A percentile compares a stretch with the other conserved stretches of the same genome.
Conservation (phyloP, 2,797 vertebrate genomes). For the Parambassis ranga region DNA sequence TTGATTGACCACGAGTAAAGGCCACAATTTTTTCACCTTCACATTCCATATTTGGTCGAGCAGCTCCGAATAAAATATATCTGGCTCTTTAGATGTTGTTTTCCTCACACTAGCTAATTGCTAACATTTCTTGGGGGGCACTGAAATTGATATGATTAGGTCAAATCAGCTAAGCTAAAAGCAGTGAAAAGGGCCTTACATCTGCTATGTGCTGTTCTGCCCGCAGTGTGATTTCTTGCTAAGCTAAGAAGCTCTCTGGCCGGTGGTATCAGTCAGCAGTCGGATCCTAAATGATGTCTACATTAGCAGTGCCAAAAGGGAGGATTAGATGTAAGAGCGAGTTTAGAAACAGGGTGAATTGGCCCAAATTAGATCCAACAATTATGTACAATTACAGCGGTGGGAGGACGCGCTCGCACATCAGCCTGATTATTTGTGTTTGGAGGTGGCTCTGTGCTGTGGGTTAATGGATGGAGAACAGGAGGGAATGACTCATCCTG, state of each 20-base stretch:
- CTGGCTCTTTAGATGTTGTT: too few species aligned
- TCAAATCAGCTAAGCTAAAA: too few species aligned
- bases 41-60: too few species aligned
- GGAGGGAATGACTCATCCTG: slow-evolving; percentile 58
- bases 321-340: slow-evolving; percentile 69
- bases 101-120: too few species aligned
- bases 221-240: background rate
- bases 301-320: slow-evolving; percentile 71
- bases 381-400: slow-evolving; percentile 87
- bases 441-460: slow-evolving; percentile 29
- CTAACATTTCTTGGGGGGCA: too few species aligned
- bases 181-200: too few species aligned
- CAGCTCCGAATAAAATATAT: too few species aligned
- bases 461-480: slow-evolving; percentile 40
- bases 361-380: slow-evolving; percentile 82
- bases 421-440: slow-evolving; percentile 80
- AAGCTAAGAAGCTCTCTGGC: background rate
- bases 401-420: slow-evolving; percentile 76
- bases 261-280: slow-evolving; percentile 6
- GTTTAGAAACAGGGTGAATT: slow-evolving; percentile 44
- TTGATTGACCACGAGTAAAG: too few species aligned
- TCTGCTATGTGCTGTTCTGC: too few species aligned
- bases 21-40: too few species aligned
- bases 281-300: slow-evolving; percentile 54
- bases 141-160: too few species aligned